Percentiles rank a stretch among this genome's conserved stretches.
These are phyloP conservation scores for Aphyosemion australe DNA, from an alignment of 2,113 vertebrate genomes.

Conservation along the genomic window DNA sequence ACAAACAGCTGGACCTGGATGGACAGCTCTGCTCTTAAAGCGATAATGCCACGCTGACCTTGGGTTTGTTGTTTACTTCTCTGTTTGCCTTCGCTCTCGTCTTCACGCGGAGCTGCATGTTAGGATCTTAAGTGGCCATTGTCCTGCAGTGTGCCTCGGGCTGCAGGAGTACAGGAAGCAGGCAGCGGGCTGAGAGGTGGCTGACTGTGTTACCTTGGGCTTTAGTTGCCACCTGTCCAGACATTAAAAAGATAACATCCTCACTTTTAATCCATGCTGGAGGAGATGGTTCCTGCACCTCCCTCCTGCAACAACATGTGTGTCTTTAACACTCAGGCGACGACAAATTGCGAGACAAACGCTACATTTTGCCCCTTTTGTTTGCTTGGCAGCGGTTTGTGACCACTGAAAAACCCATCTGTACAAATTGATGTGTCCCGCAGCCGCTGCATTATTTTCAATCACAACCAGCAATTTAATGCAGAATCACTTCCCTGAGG, in stretches of 20 bases:
- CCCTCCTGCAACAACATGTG: slow-evolving; percentile 8
- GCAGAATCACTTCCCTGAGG: slow-evolving; percentile 61
- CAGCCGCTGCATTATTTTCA: slow-evolving; percentile 64
- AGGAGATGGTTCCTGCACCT: slow-evolving; percentile 49
- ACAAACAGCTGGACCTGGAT: slow-evolving; percentile 39
- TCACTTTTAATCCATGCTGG: slow-evolving; percentile 59
- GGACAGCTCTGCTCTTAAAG: slow-evolving; percentile 32
- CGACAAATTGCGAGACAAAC: slow-evolving; percentile 32
- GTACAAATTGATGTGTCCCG: slow-evolving; percentile 32
- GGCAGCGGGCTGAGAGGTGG: slow-evolving; percentile 29
- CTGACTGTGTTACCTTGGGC: slow-evolving; percentile 41
- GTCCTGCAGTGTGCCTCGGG: slow-evolving; percentile 56
- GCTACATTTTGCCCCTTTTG: slow-evolving; percentile 19
- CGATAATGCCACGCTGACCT: slow-evolving; percentile 60
- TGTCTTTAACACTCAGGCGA: slow-evolving; percentile 32
- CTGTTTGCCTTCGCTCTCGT: slow-evolving; percentile 31
- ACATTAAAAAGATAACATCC: slow-evolving; percentile 65
- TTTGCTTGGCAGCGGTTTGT: slow-evolving; percentile 12
- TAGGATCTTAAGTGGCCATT: slow-evolving; percentile 57
- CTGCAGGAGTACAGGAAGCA: slow-evolving; percentile 33
- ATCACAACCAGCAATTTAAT: slow-evolving; percentile 62
- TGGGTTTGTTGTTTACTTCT: slow-evolving; percentile 34
- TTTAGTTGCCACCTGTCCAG: slow-evolving; percentile 70
- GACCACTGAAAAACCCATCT: slow-evolving; percentile 49
- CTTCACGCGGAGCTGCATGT: slow-evolving; percentile 47